These are phyloP conservation scores for Clarias magur DNA, from an alignment of 2,113 vertebrate genomes.

Conservation along the genomic window DNA sequence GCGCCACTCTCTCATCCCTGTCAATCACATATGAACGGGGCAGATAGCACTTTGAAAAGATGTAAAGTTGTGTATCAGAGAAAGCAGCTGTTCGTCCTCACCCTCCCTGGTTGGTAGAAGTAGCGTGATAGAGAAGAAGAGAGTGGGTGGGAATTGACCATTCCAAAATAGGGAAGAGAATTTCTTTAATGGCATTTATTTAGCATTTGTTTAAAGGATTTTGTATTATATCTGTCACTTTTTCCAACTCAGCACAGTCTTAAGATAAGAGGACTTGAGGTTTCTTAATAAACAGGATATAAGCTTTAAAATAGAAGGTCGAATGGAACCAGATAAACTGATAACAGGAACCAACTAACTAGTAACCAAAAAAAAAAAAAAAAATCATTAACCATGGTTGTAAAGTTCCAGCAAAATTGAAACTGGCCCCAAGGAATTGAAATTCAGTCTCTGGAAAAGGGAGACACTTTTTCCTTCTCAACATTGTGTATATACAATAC, in stretches of 20 bases:
- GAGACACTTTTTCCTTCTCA: not conserved
- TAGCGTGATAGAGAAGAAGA: not conserved
- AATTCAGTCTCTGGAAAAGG: not conserved
- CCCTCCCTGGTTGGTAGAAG: not conserved
- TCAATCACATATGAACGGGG: not conserved
- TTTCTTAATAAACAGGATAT: not conserved
- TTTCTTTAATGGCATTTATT: not conserved
- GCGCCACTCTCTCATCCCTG: not conserved
- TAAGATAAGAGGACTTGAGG: not conserved
- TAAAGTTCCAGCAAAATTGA: not conserved
- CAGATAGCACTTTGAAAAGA: not conserved
- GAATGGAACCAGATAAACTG: not conserved
- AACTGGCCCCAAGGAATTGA: not conserved
- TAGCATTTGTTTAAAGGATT: not conserved
- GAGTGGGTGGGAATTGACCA: not conserved
- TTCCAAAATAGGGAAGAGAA: not conserved
- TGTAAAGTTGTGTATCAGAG: not conserved
- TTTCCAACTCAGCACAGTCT: not conserved
- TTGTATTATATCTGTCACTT: too few species aligned
- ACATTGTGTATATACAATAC: not conserved
- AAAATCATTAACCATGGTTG: constrained; percentile 12
- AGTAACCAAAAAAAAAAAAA: too few species aligned
- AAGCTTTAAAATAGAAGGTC: not conserved
- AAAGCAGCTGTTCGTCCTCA: not conserved
- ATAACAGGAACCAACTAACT: not conserved